These are phyloP conservation scores for Chrysina gloriosa DNA, from an alignment of 2,888 invertebrate genomes.

Conservation along the genomic window DNA sequence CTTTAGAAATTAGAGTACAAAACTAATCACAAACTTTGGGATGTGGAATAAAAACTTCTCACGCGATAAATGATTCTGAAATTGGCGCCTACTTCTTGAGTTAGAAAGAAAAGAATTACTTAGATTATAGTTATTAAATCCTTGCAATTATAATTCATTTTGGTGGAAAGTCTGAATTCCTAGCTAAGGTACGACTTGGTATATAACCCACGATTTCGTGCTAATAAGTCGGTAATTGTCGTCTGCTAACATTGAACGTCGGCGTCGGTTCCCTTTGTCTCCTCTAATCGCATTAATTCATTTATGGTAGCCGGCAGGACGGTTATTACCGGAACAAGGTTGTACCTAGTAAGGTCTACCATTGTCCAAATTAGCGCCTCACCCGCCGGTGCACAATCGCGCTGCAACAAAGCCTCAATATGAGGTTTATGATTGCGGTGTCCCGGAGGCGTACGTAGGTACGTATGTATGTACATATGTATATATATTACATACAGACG, in stretches of 20 bases:
- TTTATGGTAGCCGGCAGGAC: background rate
- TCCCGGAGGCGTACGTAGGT: too few species aligned
- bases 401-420: background rate
- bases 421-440: background rate
- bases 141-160: too few species aligned
- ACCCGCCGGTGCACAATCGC: background rate
- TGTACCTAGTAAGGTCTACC: background rate
- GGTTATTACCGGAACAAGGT: background rate
- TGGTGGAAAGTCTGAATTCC: too few species aligned
- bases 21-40: too few species aligned
- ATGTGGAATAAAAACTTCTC: too few species aligned
- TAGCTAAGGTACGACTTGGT: background rate
- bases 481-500: too few species aligned
- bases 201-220: background rate
- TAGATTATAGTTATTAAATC: too few species aligned
- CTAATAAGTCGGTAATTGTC: conserved; percentile 2
- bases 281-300: background rate
- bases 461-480: too few species aligned
- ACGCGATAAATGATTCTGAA: too few species aligned
- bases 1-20: too few species aligned
- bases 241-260: background rate
- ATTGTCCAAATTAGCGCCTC: background rate
- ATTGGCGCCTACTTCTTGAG: too few species aligned
- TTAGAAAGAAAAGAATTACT: too few species aligned
- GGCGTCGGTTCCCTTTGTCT: conserved; percentile 2